Evolutionary conservation across 35 echinoderm and acorn worm genomes (phyloP), one percentile per base, ranked within the genome.

Genomic region (Chiridota heheva): DNA sequence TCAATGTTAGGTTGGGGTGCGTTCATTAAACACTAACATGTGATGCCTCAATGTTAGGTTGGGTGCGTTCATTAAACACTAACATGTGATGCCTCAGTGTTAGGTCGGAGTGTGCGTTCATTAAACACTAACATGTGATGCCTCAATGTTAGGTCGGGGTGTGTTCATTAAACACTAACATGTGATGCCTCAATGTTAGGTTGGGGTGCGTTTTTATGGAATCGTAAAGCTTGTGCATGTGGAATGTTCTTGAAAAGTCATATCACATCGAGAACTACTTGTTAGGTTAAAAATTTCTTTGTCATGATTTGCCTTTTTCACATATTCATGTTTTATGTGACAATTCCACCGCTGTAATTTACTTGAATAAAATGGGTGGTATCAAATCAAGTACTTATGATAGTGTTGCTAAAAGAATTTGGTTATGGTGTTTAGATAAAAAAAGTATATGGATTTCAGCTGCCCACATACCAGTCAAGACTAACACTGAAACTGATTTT

Each of bases 361-460:
- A 81, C 65, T 42, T 81, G 22, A 81, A 81, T 33, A 81, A 81
- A 28, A 81, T 81, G 42, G 60, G 59, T 22, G 60, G 78, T 6
- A 59, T 81, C 17, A 81, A 81, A 81, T 81, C 78, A 12, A 37
- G 40, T 16, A 4, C 40, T 45, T 81, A 61, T 48, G 35, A 81
- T 81, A 61, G 24, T 63, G 32, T 81, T 16, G 78, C 60, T 0
- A 41, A 65, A 17, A 30, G 36, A 20, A 81, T 81, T 35, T 81
- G 78, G 78, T 6, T 65, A 26, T 81, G 60, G 78, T 81, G 78
- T 67, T 37, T 43, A 1, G 58, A n/a, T n/a, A n/a, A n/a, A n/a
- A n/a, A n/a, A n/a, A n/a, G n/a, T n/a, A n/a, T n/a, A n/a, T n/a
- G 78, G 78, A 43, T 81, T 27, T 60, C 78, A 24, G 78, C 60